Evolutionary conservation across 92 coral and sea anemone species (phyloP), one percentile per base, ranked within the genome.

Genomic region (Actinostola sp.): DNA sequence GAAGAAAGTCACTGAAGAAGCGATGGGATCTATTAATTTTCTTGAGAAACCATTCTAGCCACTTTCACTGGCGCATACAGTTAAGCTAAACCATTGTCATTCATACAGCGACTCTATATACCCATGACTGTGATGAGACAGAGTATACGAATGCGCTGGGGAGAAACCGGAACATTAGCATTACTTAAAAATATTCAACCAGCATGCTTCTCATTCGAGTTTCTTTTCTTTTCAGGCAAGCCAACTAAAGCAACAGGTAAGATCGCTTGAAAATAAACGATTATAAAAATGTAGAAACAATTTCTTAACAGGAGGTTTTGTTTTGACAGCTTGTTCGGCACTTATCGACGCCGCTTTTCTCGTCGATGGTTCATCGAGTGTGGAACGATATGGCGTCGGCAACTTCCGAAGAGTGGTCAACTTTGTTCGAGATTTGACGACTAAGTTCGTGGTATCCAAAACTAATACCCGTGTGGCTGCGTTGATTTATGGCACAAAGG

Each of bases 361-460:
- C 38, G 23, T 95, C 43, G 99, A 92, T 39, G 90, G 97, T 23
- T 89, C 99, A 1, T 72, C 87, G 15, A 95, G 96, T 67, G 89
- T 91, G 5, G 92, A 85, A 66, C 73, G 91, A 36, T 80, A 90
- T 60, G 98, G 96, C 38, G 78, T 83, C 15, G 98, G 98, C 3
- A 88, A 95, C 80, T 95, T 88, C 66, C 72, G 88, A 36, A 85
- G 95, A 12, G 71, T 86, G 34, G 16, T 95, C 53, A 82, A 66
- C 65, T 90, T 95, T 65, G 75, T 92, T 23, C 83, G 83, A 14
- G 89, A 88, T 39, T 85, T 95, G 35, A 75, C 77, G 23, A 69
- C 86, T 20, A 77, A 87, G 57, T 95, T 95, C 75, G 73, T 72
- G 41, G 90, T 95, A 20, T 85, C 95, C 45, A 73, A 86, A 32